Base-by-base conservation (phyloP, 2,113 vertebrate genomes). In the Cricetomys ansorgei region DNA sequence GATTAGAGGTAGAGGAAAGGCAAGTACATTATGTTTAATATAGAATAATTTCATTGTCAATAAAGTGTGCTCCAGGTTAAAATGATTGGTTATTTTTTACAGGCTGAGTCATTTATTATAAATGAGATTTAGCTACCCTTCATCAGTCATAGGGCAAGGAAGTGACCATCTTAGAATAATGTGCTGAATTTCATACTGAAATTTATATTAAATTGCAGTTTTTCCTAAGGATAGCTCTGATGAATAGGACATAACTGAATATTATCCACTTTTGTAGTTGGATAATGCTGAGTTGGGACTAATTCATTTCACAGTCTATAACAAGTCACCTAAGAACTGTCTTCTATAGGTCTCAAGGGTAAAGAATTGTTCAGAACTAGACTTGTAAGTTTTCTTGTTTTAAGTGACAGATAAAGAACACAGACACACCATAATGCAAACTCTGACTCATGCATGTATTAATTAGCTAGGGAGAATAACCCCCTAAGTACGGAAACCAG, bases 21-120 rank as follows among this genome's bases (percentile, higher is more conserved):
- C 27, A 96, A 64, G 34, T 55, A 21, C 2, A 81, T 64, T 85
- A 81, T 70, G 87, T 53, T 93, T 76, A 89, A 94, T 91, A 77
- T 17, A 31, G 69, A 91, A 88, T 34, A n/a, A 27, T 81, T 69
- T 94, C n/a, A 43, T 87, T 90, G 15, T 53, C 37, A 50, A 34
- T 88, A 69, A 8, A 88, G 9, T 76, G 25, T 80, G 69, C 29
- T 94, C 89, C 21, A 91, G 10, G 8, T 67, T 86, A 95, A 96
- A 94, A 15, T 83, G 16, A 21, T 91, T 83, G 55, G n/a, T 69
- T 87, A 50, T 93, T 4, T 87, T 93, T 29, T 72, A 34, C 57
- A 25, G 45, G 17, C 64, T 91, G 67, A 59, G 5, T 7, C 40
- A 19, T 48, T 95, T 87, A 27, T 94, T 86, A 94, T 73, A 92